Base-by-base conservation (phyloP, 2,113 vertebrate species). In the Campylorhamphus procurvoides region DNA sequence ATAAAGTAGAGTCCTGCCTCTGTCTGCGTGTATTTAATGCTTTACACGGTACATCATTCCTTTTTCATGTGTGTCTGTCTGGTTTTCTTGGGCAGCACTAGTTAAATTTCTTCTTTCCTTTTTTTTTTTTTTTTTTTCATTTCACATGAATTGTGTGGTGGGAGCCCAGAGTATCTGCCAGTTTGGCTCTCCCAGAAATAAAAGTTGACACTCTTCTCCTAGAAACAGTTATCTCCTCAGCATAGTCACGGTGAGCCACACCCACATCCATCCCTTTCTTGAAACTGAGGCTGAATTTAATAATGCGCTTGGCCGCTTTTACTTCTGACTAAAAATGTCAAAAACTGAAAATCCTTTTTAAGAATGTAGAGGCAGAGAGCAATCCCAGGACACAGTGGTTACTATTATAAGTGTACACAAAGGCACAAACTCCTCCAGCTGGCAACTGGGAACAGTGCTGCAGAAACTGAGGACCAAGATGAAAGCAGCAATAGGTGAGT, bases 171-270 rank as follows among this genome's bases (percentile, higher is more conserved):
- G 42, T 14, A 33, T 76, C 84, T 87, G 96, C 96, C 93, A 95
- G 15, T 29, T 93, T 80, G 77, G 63, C 90, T 86, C 72, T 94
- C 85, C 85, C 95, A 90, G 95, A 96, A 97, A 95, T 93, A 97
- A 95, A 96, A 97, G 78, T 17, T 93, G 87, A 95, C 93, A 80
- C 72, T 89, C 28, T 73, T 85, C 89, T 87, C 84, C 80, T 90
- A 95, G 78, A 91, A 95, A 80, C 90, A 85, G 91, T 91, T 95
- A 95, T 96, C 96, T 96, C 82, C 82, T 52, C 64, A 58, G 89
- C 42, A 84, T 90, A 93, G 84, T 67, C 82, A 68, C 90, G 68
- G 79, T 87, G 77, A 87, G 87, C 85, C 84, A 97, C 91, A 94
- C 87, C 93, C 91, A 93, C 79, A 88, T 56, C 75, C 67, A 88